Base-by-base conservation (phyloP, 2,113 vertebrate species). In the Pedionomus torquatus region DNA sequence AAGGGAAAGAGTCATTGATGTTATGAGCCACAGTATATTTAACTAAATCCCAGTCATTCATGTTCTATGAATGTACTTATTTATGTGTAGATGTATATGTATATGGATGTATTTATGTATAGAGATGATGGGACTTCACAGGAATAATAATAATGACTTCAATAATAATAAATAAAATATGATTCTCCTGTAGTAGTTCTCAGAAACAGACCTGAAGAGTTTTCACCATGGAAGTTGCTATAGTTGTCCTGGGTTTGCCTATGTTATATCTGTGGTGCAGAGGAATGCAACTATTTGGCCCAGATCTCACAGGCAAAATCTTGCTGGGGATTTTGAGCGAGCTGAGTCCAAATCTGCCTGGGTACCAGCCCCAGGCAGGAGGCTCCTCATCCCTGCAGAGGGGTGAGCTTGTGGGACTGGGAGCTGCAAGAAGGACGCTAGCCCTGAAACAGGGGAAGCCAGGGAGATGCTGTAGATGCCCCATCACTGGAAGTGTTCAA, bases 1-100 rank as follows among this genome's bases (percentile, higher is more conserved):
- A 63, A 84, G 6, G n/a, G 63, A 46, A 54, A 61, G 39, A 69
- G 46, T 72, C 28, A 63, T 54, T 37, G 35, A 48, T 71, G 63
- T 68, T 84, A 65, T 39, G 13, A 90, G 46, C 26, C 51, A 70
- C 14, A 58, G 63, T 43, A 90, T 79, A 88, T 35, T 69, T 57
- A 69, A 46, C 48, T 68, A 54, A 44, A 54, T 24, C n/a, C 9
- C 0, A 0, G 26, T 37, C 10, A 39, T 64, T 58, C 1, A 0
- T 51, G 46, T 15, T 79, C 23, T 41, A 17, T 71, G 43, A 69
- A 43, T 28, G 26, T 8, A 30, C 5, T 72, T 44, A 35, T 13
- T 13, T 66, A 3, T 11, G 8, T 21, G 7, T 61, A 78, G 68
- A 24, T n/a, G n/a, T n/a, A n/a, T n/a, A n/a, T n/a, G n/a, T n/a